Percentiles rank a stretch among this genome's conserved stretches.
These are phyloP conservation scores for Andrena chrysosceles DNA, from an alignment of 2,888 invertebrate species.

Conservation along the genomic window DNA sequence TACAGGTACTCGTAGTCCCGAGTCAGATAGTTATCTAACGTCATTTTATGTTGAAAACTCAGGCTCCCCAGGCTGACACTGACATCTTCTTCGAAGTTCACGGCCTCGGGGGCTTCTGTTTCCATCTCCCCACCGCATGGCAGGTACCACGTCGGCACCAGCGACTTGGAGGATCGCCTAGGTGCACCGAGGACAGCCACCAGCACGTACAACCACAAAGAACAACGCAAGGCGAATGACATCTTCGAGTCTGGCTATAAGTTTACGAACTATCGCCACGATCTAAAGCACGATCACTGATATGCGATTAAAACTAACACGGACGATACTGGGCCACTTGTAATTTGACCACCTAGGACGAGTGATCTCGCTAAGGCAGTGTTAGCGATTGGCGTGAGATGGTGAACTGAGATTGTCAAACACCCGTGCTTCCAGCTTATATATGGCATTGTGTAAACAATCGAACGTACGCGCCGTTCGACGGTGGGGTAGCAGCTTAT, in stretches of 20 bases:
- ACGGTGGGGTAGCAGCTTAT: slow-evolving; percentile 72
- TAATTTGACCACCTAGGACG: background rate
- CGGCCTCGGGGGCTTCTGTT: slow-evolving; percentile 40
- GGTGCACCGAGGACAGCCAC: slow-evolving; percentile 55
- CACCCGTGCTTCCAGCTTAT: slow-evolving; percentile 82
- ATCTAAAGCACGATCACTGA: background rate
- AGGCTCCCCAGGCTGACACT: slow-evolving; percentile 72
- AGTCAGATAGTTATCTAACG: slow-evolving; percentile 79
- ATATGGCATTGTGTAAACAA: slow-evolving; percentile 83
- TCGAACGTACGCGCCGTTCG: slow-evolving; percentile 77
- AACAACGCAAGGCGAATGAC: slow-evolving; percentile 28
- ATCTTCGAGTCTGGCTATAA: slow-evolving; percentile 13
- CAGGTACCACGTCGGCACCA: slow-evolving; percentile 78
- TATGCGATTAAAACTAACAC: background rate
- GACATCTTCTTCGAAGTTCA: slow-evolving; percentile 69
- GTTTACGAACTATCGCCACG: background rate
- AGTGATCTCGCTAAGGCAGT: slow-evolving; percentile 48
- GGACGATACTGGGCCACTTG: background rate
- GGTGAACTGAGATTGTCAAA: slow-evolving; percentile 84
- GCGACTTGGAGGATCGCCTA: slow-evolving; percentile 44
- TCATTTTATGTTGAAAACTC: slow-evolving; percentile 78
- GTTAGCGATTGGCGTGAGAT: slow-evolving; percentile 75
- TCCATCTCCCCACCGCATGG: slow-evolving; percentile 79
- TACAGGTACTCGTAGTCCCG: slow-evolving; percentile 83
- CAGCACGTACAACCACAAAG: slow-evolving; percentile 41